A percentile compares a stretch with the other conserved stretches of the same genome.
phyloP scores from a whole-genome alignment of 2,797 vertebrate genomes.

The Sylvilagus floridanus region DNA sequence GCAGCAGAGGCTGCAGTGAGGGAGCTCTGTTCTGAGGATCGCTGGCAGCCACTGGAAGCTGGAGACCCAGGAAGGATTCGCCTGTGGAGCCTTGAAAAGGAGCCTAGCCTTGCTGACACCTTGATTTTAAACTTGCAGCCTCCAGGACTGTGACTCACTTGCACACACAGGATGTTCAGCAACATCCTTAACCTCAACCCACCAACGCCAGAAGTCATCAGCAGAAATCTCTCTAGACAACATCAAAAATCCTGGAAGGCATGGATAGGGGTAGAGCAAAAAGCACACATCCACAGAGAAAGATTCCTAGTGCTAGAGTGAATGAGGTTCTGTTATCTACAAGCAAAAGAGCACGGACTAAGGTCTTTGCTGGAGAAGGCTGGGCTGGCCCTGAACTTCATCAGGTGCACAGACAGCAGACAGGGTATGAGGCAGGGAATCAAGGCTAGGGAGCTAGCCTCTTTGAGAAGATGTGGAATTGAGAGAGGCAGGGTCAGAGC shows the following conservation, averaged over 20 bases:
- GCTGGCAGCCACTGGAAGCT: neutral
- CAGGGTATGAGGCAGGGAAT: neutral
- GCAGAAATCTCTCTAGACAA: conserved; percentile 10
- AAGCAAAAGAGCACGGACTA: accelerated
- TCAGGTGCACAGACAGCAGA: neutral
- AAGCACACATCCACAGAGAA: neutral
- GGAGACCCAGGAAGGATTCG: neutral
- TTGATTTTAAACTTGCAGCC: neutral
- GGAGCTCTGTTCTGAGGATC: accelerated
- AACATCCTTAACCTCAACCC: neutral
- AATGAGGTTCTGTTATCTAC: neutral
- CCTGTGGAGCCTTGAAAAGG: neutral
- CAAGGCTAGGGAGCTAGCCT: no score
- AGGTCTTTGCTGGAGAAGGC: neutral
- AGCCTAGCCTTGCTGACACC: neutral
- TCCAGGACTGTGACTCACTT: neutral
- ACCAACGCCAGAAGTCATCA: neutral
- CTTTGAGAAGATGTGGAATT: neutral
- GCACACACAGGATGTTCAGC: neutral
- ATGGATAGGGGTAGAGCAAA: neutral
- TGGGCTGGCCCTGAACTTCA: neutral
- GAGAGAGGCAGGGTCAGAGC: neutral
- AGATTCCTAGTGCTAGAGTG: neutral
- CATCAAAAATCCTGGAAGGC: neutral
- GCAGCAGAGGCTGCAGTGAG: neutral